phyloP scores from a whole-genome alignment of 2,888 invertebrate genomes.

The Temnothorax ravouxi region DNA sequence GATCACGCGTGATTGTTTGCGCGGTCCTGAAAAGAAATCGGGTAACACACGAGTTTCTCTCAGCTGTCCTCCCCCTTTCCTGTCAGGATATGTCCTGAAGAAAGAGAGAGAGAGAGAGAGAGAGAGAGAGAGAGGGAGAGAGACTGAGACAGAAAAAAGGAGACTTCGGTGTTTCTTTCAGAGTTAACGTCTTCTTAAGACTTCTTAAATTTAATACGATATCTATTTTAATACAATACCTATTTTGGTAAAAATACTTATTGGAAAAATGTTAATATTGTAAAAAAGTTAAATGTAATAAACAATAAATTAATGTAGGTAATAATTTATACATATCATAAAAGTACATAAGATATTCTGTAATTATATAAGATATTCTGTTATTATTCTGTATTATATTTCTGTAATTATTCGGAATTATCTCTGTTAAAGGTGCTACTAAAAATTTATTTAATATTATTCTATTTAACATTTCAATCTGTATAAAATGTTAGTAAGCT shows the following conservation, averaged over 20 bases:
- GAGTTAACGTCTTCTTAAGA: not conserved
- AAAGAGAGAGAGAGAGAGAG: not conserved
- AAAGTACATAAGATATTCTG: not conserved
- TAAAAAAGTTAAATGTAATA: not conserved
- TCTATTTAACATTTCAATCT: not conserved
- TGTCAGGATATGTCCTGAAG: slow-evolving; percentile 3
- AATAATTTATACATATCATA: not conserved
- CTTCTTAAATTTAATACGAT: not conserved
- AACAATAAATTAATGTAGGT: not conserved
- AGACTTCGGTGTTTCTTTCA: slow-evolving; percentile 7
- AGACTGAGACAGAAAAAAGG: not conserved
- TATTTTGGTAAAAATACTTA: not conserved
- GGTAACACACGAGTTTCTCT: slow-evolving; percentile 43
- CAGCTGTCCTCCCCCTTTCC: slow-evolving; percentile 53
- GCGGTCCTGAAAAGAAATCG: slow-evolving; percentile 52
- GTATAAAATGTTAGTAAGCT: not conserved
- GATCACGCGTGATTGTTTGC: slow-evolving; percentile 48
- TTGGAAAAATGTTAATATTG: not conserved
- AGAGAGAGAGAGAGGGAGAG: not conserved
- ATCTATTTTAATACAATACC: not conserved
- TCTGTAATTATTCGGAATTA: not conserved
- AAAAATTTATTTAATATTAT: not conserved
- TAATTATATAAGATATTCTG: not conserved
- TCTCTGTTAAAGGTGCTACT: not conserved
- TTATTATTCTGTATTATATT: too few relatives aligned